These are phyloP conservation scores for Torymus auratus DNA, from an alignment of 2,888 invertebrate species.

Conservation along the genomic window DNA sequence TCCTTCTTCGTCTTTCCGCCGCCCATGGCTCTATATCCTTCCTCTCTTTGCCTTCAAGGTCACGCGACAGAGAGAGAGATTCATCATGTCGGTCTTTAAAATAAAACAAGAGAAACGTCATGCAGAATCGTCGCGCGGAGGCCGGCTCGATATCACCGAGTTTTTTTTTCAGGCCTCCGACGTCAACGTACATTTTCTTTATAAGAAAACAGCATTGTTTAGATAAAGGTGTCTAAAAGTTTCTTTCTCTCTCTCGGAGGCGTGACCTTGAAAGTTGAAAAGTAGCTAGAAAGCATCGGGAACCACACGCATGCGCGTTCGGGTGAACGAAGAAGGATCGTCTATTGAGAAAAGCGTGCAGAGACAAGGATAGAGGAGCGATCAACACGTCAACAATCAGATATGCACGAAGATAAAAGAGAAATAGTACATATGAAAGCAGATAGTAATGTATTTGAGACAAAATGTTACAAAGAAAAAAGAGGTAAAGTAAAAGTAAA, in stretches of 20 bases:
- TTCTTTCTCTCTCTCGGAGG: conserved; percentile 13
- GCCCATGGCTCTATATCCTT: conserved; percentile 20
- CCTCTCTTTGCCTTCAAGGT: conserved; percentile 46
- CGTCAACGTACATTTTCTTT: conserved; percentile 12
- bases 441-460: conserved; percentile 23
- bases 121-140: conserved; percentile 32
- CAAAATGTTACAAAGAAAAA: conserved; percentile 32
- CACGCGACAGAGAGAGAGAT: conserved; percentile 36
- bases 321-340: conserved; percentile 58
- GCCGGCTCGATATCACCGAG: conserved; percentile 34
- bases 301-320: conserved; percentile 58
- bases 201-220: background rate
- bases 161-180: conserved; percentile 18
- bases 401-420: conserved; percentile 46
- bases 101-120: conserved; percentile 26
- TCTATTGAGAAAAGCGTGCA: conserved; percentile 59
- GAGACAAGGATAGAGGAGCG: conserved; percentile 53
- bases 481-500: conserved; percentile 20
- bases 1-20: conserved; percentile 48
- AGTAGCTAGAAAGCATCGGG: conserved; percentile 50
- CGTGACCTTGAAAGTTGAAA: conserved; percentile 52
- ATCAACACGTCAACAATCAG: conserved; percentile 54
- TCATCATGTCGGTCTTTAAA: background rate
- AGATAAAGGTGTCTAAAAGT: background rate
- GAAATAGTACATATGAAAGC: conserved; percentile 44